Conservation (phyloP, 2,113 vertebrate genomes). For the Nothoprocta pentlandii region DNA sequence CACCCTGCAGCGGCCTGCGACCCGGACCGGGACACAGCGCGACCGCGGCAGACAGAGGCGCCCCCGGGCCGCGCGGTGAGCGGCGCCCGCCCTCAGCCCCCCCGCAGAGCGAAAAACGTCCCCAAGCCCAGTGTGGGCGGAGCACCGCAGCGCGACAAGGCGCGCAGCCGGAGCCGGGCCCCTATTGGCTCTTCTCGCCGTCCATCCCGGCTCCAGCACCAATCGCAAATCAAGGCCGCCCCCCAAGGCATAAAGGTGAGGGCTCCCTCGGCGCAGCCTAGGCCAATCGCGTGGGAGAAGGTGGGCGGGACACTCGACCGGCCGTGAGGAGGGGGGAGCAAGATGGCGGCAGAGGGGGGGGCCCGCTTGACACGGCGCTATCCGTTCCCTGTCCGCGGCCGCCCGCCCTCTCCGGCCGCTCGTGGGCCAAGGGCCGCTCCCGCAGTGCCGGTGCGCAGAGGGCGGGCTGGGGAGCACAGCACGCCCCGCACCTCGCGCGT, state of each 20-base stretch:
- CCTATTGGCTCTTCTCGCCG: constrained; percentile 15
- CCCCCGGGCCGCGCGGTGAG: fast-evolving
- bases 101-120: background rate
- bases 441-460: background rate
- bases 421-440: background rate
- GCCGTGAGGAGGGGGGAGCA: constrained; percentile 52
- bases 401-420: background rate
- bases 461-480: background rate
- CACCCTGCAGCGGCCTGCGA: background rate
- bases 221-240: background rate
- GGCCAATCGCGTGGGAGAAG: constrained; percentile 62
- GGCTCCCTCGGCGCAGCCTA: background rate
- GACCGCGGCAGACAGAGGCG: fast-evolving
- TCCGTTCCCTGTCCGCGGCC: background rate
- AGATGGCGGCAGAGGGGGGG: constrained; percentile 80
- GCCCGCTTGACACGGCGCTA: background rate
- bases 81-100: fast-evolving
- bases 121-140: fast-evolving
- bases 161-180: fast-evolving
- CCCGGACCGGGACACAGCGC: background rate
- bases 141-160: background rate
- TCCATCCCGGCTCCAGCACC: background rate
- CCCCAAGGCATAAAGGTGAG: fast-evolving
- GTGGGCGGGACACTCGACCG: constrained; percentile 36
- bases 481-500: constrained; percentile 13